Conservation (phyloP, 2,797 vertebrate species). For the Tamandua tetradactyla region DNA sequence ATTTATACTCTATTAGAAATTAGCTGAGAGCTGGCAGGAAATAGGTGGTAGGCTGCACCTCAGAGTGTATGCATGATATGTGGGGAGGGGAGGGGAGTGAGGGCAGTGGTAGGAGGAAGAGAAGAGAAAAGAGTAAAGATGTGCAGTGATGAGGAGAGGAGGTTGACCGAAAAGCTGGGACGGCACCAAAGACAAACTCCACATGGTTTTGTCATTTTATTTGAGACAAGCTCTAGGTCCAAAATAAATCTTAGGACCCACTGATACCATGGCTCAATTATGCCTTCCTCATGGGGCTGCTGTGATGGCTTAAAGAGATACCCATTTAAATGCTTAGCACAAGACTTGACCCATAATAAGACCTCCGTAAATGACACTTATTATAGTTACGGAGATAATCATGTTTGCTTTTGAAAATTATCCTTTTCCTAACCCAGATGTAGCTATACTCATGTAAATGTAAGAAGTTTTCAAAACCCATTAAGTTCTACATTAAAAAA, state of each 20-base stretch:
- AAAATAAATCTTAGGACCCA: not conserved
- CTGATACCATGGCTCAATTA: not conserved
- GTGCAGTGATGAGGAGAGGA: not conserved
- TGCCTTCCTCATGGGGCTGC: not conserved
- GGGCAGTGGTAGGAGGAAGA: not conserved
- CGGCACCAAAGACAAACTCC: not conserved
- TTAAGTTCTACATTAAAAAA: not conserved
- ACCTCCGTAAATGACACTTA: not conserved
- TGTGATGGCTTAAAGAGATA: not conserved
- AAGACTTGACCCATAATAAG: not conserved
- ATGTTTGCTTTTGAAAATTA: not conserved
- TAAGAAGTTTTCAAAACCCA: conserved; percentile 33
- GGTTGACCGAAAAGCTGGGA: not conserved
- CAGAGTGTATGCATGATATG: not conserved
- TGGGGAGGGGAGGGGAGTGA: not conserved
- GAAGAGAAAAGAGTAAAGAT: not conserved
- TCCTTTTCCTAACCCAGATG: not conserved
- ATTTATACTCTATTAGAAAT: not conserved
- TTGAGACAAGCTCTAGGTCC: not conserved
- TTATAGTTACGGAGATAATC: not conserved
- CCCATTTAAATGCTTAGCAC: not conserved
- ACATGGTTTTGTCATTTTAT: not conserved
- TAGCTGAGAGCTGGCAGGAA: not conserved
- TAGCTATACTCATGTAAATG: not conserved
- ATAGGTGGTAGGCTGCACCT: not conserved